These are phyloP conservation scores for Melanotaenia pygmaea DNA, from an alignment of 2,797 vertebrate genomes.

Conservation along the genomic window DNA sequence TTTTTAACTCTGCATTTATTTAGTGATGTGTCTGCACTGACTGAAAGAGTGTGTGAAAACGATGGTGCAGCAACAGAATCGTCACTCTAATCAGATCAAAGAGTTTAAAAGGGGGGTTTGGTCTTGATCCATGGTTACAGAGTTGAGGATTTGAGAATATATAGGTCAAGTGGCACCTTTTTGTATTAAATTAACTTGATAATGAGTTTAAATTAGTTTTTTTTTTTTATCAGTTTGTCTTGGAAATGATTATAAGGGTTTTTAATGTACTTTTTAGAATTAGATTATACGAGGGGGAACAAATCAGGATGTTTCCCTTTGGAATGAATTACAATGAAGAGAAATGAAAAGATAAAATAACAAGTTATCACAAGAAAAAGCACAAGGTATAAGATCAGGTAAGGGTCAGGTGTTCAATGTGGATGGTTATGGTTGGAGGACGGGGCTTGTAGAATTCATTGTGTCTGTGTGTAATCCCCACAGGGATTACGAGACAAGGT, in stretches of 20 bases:
- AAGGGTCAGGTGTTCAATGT: neutral
- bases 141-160: neutral
- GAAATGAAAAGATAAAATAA: slow-evolving; percentile 20
- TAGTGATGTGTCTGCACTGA: too few relatives aligned
- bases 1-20: neutral
- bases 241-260: neutral
- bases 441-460: neutral
- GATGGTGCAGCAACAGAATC: too few relatives aligned
- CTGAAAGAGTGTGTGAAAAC: too few relatives aligned
- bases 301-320: neutral
- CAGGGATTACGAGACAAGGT: neutral
- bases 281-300: neutral
- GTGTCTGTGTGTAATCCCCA: neutral
- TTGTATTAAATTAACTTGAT: neutral
- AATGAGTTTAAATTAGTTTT: too few relatives aligned
- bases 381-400: neutral
- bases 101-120: neutral
- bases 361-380: neutral
- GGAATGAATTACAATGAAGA: too few relatives aligned
- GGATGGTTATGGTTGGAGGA: neutral
- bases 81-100: too few relatives aligned
- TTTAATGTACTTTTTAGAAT: neutral
- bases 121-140: neutral
- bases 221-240: neutral
- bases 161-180: neutral